A percentile compares a stretch with the other conserved stretches of the same genome.
phyloP scores from a whole-genome alignment of 30 jellyfish, hydroid and myxozoan species.

The Hydractinia symbiolongicarpus region DNA sequence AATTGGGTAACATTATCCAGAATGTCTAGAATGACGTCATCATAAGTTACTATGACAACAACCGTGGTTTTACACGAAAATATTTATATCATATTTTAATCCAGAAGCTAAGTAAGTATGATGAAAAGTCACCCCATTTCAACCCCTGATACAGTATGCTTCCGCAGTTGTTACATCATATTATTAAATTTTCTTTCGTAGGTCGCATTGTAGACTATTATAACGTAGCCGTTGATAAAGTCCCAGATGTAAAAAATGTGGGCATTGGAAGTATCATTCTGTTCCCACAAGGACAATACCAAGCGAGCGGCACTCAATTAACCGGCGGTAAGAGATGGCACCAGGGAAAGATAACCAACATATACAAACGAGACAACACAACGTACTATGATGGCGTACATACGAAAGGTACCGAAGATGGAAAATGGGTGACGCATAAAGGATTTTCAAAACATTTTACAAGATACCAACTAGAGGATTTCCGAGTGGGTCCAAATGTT shows the following conservation, averaged over 20 bases:
- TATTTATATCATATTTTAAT: too few species aligned
- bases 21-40: too few species aligned
- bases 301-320: constrained; percentile 31
- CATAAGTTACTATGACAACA: too few species aligned
- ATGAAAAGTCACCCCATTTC: too few species aligned
- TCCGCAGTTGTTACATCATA: neutral
- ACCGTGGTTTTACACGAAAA: too few species aligned
- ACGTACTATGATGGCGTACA: constrained; percentile 57
- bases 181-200: neutral
- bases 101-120: too few species aligned
- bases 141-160: too few species aligned
- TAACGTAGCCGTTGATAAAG: constrained; percentile 63
- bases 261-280: constrained; percentile 57
- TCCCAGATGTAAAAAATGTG: constrained; percentile 51
- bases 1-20: too few species aligned
- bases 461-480: constrained; percentile 24
- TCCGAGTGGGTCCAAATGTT: constrained; percentile 75
- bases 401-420: constrained; percentile 60
- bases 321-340: constrained; percentile 81
- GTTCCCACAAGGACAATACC: constrained; percentile 61
- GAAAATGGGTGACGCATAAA: constrained; percentile 45
- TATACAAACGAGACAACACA: constrained; percentile 6
- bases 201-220: constrained; percentile 65
- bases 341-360: constrained; percentile 47
- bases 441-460: constrained; percentile 39